These are phyloP conservation scores for Takifugu flavidus DNA, from an alignment of 2,113 vertebrate species.

Conservation along the genomic window DNA sequence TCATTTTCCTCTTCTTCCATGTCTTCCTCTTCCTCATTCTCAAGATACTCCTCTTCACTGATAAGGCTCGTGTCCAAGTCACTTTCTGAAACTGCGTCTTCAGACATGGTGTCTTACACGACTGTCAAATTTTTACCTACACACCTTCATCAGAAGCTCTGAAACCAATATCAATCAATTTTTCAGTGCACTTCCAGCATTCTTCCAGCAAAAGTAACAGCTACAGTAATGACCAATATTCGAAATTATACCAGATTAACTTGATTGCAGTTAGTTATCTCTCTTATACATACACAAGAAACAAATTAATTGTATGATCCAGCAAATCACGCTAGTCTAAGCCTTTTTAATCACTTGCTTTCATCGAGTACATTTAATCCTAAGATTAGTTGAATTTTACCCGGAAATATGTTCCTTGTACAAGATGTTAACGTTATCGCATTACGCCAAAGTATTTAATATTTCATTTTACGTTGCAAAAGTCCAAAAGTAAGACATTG, in stretches of 20 bases:
- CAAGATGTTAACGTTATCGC: not conserved
- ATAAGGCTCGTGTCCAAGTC: constrained; percentile 95
- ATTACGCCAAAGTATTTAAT: not conserved
- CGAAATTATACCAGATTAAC: too few species aligned
- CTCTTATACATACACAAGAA: not conserved
- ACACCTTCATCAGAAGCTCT: constrained; percentile 78
- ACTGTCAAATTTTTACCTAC: constrained; percentile 89
- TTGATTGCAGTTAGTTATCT: too few species aligned
- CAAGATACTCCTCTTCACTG: constrained; percentile 89
- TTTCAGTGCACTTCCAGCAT: not conserved
- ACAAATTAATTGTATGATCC: not conserved
- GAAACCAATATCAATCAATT: not conserved
- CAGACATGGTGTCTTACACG: constrained; percentile 90
- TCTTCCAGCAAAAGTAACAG: too few species aligned
- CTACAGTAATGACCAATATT: too few species aligned
- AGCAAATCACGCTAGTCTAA: not conserved
- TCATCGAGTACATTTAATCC: too few species aligned
- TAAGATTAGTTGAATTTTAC: too few species aligned
- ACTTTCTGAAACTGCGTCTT: constrained; percentile 97
- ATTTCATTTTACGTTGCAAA: not conserved
- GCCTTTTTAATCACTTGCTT: too few species aligned
- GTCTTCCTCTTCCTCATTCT: constrained; percentile 88
- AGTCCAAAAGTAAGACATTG: not conserved
- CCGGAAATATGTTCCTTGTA: too few species aligned
- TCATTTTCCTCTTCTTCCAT: constrained; percentile 83